Evolutionary conservation across 2,113 vertebrate species (phyloP).

Genomic region (Athene noctua): DNA sequence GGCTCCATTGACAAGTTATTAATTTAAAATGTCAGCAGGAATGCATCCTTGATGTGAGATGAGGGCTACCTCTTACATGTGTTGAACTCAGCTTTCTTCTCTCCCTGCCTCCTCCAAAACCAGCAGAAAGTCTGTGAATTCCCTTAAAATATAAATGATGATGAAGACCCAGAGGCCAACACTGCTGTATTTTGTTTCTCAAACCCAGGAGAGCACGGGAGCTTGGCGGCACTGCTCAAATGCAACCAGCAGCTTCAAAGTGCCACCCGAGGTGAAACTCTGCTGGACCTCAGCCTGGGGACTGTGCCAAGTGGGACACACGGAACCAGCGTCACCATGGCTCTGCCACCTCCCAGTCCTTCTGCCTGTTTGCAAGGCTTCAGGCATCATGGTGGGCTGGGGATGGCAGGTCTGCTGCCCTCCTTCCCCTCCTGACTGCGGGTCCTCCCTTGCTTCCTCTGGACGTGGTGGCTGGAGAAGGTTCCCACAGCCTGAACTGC

Average conservation of each 20-base stretch:
- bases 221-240: accelerated
- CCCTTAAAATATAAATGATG: not conserved
- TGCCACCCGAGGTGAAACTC: not conserved
- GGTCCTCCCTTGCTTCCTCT: not conserved
- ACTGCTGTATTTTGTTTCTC: not conserved
- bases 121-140: not conserved
- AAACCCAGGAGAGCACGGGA: not conserved
- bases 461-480: accelerated
- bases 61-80: not conserved
- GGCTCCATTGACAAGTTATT: not conserved
- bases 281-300: not conserved
- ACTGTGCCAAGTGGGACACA: not conserved
- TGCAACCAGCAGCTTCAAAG: not conserved
- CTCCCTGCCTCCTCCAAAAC: not conserved
- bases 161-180: not conserved
- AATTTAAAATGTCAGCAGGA: not conserved
- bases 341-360: not conserved
- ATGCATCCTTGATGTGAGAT: not conserved
- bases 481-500: not conserved
- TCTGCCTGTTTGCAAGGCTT: not conserved
- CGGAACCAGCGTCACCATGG: not conserved
- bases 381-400: not conserved
- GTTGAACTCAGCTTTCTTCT: not conserved
- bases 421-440: not conserved
- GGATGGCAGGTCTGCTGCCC: not conserved